These are phyloP conservation scores for Micoletzkya japonica DNA, from an alignment of 2,888 invertebrate genomes.

Conservation along the genomic window DNA sequence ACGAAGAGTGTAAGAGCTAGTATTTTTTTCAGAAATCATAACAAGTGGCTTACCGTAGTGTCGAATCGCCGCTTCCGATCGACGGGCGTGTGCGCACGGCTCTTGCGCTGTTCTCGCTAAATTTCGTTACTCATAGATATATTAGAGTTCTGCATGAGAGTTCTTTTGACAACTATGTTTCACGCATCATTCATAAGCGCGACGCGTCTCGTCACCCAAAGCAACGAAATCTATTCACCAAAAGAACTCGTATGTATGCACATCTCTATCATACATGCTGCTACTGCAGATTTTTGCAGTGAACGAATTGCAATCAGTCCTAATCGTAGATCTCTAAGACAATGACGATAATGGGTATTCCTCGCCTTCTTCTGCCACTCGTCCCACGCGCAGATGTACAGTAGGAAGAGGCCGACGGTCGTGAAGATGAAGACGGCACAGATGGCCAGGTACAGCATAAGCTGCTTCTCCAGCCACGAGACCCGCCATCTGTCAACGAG, in stretches of 20 bases:
- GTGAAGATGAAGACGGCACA: slow-evolving; percentile 40
- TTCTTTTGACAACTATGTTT: too few species aligned
- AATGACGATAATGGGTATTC: not conserved
- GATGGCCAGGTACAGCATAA: slow-evolving; percentile 50
- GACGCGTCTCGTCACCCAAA: too few species aligned
- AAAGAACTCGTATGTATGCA: too few species aligned
- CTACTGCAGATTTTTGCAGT: too few species aligned
- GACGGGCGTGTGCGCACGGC: slow-evolving; percentile 2
- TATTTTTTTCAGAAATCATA: not conserved
- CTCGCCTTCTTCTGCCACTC: slow-evolving; percentile 23
- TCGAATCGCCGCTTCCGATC: not conserved
- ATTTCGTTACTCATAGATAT: too few species aligned
- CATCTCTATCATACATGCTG: too few species aligned
- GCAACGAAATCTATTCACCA: too few species aligned
- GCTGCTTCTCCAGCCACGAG: slow-evolving; percentile 58
- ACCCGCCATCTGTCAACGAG: slow-evolving; percentile 43
- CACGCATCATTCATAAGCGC: too few species aligned
- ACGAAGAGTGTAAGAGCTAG: not conserved
- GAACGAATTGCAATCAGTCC: too few species aligned
- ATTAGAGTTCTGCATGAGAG: too few species aligned
- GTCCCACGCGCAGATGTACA: slow-evolving; percentile 22
- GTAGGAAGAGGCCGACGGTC: slow-evolving; percentile 23
- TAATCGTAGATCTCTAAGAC: too few species aligned
- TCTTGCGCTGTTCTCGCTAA: slow-evolving; percentile 19
- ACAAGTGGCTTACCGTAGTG: slow-evolving; percentile 6